Conservation (phyloP, 2,113 vertebrate genomes). For the Typhlomys cinereus region DNA sequence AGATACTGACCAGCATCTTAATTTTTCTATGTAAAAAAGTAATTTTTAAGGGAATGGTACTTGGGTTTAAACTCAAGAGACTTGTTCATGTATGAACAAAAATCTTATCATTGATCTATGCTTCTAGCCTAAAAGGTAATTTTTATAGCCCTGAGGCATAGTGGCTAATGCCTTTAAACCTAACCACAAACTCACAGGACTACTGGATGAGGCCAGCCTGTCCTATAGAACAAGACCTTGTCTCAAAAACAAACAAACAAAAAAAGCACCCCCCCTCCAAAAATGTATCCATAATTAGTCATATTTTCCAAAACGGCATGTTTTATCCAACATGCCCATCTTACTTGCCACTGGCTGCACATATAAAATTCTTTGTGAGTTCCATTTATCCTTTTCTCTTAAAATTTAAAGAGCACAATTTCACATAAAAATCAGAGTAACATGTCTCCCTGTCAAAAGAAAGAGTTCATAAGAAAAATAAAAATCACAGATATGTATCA, state of each 20-base stretch:
- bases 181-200: background rate
- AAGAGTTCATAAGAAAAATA: background rate
- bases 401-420: constrained; percentile 25
- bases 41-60: background rate
- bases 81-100: background rate
- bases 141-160: too few relatives aligned
- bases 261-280: too few relatives aligned
- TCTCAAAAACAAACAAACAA: too few relatives aligned
- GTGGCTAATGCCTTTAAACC: too few relatives aligned
- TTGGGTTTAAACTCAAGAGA: background rate
- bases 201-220: background rate
- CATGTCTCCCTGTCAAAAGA: background rate
- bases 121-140: background rate
- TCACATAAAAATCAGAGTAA: background rate
- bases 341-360: background rate
- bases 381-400: background rate
- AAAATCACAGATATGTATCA: background rate
- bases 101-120: background rate
- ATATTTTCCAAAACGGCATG: background rate
- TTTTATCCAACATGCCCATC: constrained; percentile 13
- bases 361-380: constrained; percentile 5
- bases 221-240: background rate
- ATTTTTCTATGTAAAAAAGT: constrained; percentile 19
- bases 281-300: background rate
- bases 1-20: background rate